phyloP scores from a whole-genome alignment of 2,888 invertebrate genomes.

The Bursaphelenchus okinawaensis region DNA sequence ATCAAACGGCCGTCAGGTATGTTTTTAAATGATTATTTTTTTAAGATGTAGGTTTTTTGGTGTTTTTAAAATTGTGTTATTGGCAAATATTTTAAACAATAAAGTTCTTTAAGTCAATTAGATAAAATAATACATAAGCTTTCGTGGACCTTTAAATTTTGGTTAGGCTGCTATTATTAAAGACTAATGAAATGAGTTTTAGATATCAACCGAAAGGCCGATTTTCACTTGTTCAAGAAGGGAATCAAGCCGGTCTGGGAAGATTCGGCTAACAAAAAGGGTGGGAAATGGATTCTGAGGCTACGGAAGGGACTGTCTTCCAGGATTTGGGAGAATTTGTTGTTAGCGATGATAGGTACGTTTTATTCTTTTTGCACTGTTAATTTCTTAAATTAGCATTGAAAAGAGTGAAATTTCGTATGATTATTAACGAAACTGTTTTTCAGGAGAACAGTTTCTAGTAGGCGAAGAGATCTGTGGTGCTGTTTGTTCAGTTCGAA shows the following conservation, averaged over 20 bases:
- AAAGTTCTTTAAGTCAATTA: too few relatives aligned
- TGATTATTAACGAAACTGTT: slow-evolving; percentile 6
- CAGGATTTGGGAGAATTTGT: slow-evolving; percentile 95
- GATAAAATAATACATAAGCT: too few relatives aligned
- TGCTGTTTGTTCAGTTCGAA: slow-evolving; percentile 86
- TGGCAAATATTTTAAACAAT: background rate
- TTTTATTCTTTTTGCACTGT: slow-evolving; percentile 30
- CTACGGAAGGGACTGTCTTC: slow-evolving; percentile 87
- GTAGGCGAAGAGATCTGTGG: slow-evolving; percentile 92
- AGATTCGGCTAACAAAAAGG: slow-evolving; percentile 87
- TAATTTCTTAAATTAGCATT: too few relatives aligned
- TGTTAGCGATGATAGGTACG: slow-evolving; percentile 87
- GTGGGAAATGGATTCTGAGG: slow-evolving; percentile 92
- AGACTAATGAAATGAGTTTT: slow-evolving; percentile 21
- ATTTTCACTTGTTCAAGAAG: slow-evolving; percentile 92
- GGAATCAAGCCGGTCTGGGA: slow-evolving; percentile 99
- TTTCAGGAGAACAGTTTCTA: slow-evolving; percentile 81
- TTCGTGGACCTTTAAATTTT: slow-evolving; percentile 5
- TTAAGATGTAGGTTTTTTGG: slow-evolving; percentile 3
- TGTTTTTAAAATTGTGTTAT: background rate
- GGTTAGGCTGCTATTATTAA: background rate
- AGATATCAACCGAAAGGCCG: slow-evolving; percentile 78
- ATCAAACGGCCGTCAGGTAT: slow-evolving; percentile 74
- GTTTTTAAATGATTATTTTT: background rate
- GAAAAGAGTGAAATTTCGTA: background rate